Evolutionary conservation across 2,888 invertebrate genomes (phyloP).

Genomic region (Callinectes sapidus): DNA sequence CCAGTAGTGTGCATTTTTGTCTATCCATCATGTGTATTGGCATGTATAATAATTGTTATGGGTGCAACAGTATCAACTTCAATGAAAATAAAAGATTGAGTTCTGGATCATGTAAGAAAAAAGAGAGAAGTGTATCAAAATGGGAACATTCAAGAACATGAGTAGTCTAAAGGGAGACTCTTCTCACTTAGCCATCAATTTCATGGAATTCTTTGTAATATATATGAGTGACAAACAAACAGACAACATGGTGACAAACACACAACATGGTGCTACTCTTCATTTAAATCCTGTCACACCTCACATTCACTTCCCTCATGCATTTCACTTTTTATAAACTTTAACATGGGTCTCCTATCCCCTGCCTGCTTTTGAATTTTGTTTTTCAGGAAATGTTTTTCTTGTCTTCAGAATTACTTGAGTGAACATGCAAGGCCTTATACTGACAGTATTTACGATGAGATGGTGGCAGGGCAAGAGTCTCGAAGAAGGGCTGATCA

Average conservation of each 20-base stretch:
- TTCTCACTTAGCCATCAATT: no score
- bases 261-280: no score
- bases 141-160: no score
- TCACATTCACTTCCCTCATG: no score
- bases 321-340: no score
- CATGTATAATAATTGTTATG: no score
- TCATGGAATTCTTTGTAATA: no score
- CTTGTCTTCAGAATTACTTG: slow-evolving; percentile 53
- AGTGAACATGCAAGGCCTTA: slow-evolving; percentile 65
- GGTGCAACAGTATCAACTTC: not conserved
- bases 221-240: no score
- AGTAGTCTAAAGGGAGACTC: no score
- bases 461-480: slow-evolving; percentile 59
- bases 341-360: no score
- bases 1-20: not conserved
- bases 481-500: slow-evolving; percentile 51
- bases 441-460: slow-evolving; percentile 57
- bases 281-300: no score
- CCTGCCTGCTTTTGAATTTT: not conserved
- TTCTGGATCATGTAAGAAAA: not conserved
- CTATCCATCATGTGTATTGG: not conserved
- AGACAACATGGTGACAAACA: no score
- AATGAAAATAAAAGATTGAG: not conserved
- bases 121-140: not conserved
- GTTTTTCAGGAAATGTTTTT: not conserved